Conservation (phyloP, 2,797 vertebrate genomes). For the Borostomias antarcticus region DNA sequence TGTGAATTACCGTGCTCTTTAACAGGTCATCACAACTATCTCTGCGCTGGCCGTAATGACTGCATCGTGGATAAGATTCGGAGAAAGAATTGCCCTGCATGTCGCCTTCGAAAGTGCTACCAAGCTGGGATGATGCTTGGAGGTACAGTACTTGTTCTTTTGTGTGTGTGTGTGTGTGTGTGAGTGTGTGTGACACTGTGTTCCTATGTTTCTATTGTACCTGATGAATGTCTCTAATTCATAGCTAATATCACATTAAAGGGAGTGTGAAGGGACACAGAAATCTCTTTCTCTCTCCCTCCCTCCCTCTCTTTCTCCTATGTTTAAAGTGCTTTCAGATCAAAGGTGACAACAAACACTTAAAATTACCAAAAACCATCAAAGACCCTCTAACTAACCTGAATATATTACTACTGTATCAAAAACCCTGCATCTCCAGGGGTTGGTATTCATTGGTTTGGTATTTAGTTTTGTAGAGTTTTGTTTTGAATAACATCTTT, state of each 20-base stretch:
- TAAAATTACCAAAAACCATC: background rate
- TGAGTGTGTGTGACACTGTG: no score
- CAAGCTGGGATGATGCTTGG: conserved; percentile 98
- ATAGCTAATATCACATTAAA: background rate
- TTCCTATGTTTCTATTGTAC: conserved; percentile 11
- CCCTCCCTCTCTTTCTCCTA: no score
- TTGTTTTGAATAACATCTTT: no score
- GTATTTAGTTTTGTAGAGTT: no score
- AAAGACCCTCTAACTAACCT: no score
- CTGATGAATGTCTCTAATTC: background rate
- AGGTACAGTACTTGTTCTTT: conserved; percentile 76
- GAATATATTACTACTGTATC: no score
- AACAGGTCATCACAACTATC: conserved; percentile 95
- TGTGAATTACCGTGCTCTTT: conserved; percentile 26
- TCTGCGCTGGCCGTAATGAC: conserved; percentile 97
- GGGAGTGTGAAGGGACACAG: background rate
- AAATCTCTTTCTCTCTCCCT: background rate
- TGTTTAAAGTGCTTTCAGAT: conserved; percentile 15
- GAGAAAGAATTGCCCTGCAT: conserved; percentile 97
- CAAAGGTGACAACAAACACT: conserved; percentile 9
- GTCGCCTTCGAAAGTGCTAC: conserved; percentile 95
- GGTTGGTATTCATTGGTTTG: no score
- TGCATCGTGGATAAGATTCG: conserved; percentile 99
- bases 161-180: no score
- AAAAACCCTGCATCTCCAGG: no score